Evolutionary conservation across 2,797 vertebrate species (phyloP), one percentile per base, ranked within the genome.

Genomic region (Megaceryle alcyon): DNA sequence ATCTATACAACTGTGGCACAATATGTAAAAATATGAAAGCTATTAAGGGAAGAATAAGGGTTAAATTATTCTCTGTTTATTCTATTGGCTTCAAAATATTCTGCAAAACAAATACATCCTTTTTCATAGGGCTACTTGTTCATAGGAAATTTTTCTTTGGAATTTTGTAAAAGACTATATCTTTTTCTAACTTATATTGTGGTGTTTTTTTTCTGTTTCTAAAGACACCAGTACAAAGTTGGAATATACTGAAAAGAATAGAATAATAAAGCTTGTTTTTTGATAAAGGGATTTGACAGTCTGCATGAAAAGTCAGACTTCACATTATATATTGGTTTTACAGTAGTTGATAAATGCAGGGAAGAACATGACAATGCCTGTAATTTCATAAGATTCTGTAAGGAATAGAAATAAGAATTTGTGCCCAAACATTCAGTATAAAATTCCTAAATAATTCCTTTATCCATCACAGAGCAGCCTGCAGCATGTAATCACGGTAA

Each of bases 1-100:
- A 94, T 97, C 95, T 98, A 97, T 97, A 98, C 90, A 96, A 98
- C 87, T 98, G 98, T 98, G 97, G 97, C 95, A 97, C 66, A 18
- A 88, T 94, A 96, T 97, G 94, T 97, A 97, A 98, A 97, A 98
- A 94, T 96, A 97, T 97, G 97, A 97, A 96, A 79, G 91, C 97
- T 97, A 97, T 96, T 94, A 97, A 97, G 95, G 91, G 96, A 97
- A 97, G 88, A 92, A 95, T 87, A 85, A 94, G 91, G 94, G 75
- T 96, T 98, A 97, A 97, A 97, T 83, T 92, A 85, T 94, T 97
- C 96, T 97, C 96, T 97, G 94, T 96, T 96, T 97, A 72, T 94
- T 98, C 97, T 97, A 93, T 96, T 96, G 79, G 89, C 61, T 96
- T 96, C 86, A 96, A 96, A 97, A 97, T 94, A 97, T 86, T 94